Base-by-base conservation (phyloP, 1,140 invertebrate genomes). In the Papilio machaon region DNA sequence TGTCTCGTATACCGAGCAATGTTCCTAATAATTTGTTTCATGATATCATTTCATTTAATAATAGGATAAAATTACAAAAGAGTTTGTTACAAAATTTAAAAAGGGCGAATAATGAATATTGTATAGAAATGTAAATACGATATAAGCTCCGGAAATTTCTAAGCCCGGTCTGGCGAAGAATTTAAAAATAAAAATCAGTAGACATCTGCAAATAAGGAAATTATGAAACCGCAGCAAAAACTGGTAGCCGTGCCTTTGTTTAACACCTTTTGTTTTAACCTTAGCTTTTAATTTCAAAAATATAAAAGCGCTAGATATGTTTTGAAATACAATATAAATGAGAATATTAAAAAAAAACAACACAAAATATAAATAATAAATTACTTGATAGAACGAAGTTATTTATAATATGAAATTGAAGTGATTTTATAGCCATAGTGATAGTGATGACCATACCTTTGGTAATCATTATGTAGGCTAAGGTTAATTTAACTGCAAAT, bases 201-300 rank as follows among this genome's bases (percentile, higher is more conserved):
- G 85, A 90, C 91, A 92, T 92, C 86, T 90, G 90, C 87, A 92
- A 92, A 92, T 92, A 94, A 92, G 91, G 90, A 94, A 94, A 92
- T 92, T 94, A 92, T 92, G 86, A 91, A 92, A 91, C 89, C 90
- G 88, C 89, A 82, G 89, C 84, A 87, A 89, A 92, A 90, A 84
- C 85, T 82, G 87, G 86, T 85, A 86, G 88, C 90, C 86, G 90
- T 84, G 86, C 88, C 84, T 92, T 92, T 94, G 91, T 92, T 87
- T 83, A 84, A 82, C 84, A 88, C 90, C 87, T 86, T 91, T 93
- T 91, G 89, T 94, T 91, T 88, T 89, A 89, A 89, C 86, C 88
- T 92, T 88, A 83, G 86, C 87, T 88, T 91, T 92, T 92, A 91
- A 93, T 91, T 38, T 91, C 87, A 91, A 92, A 92, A 91, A 88